Percentiles rank a stretch among this genome's conserved stretches.
Evolutionary conservation across 92 coral and sea anemone species (phyloP).

Genomic region (Scolanthus callimorphus): DNA sequence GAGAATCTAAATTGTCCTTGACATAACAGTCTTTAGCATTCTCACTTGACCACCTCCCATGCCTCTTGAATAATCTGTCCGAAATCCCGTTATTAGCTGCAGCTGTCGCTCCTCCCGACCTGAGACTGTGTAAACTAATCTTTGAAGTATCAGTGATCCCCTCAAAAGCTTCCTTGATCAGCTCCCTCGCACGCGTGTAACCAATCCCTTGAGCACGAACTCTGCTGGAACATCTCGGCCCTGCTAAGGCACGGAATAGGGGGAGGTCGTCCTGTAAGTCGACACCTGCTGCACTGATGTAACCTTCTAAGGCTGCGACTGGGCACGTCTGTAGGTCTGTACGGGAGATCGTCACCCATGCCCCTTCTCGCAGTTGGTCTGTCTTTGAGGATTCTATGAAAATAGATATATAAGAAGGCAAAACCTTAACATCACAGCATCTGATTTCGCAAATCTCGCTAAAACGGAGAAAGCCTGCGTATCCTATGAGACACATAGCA

Average conservation of each 20-base stretch:
- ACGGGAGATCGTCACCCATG: slow-evolving; percentile 40
- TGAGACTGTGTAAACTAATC: slow-evolving; percentile 28
- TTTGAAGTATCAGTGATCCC: slow-evolving; percentile 31
- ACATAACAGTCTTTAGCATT: slow-evolving; percentile 47
- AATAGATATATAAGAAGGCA: slow-evolving; percentile 14
- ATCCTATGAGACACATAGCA: slow-evolving; percentile 25
- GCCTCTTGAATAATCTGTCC: slow-evolving; percentile 24
- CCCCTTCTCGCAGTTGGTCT: slow-evolving; percentile 49
- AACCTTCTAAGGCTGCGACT: slow-evolving; percentile 31
- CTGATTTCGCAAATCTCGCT: slow-evolving; percentile 29
- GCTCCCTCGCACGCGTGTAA: slow-evolving; percentile 38
- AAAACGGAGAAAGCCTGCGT: slow-evolving; percentile 44
- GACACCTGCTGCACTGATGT: slow-evolving; percentile 27
- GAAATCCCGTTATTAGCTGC: slow-evolving; percentile 22
- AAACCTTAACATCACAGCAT: slow-evolving; percentile 34
- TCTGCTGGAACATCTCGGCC: too few species aligned
- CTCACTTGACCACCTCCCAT: slow-evolving; percentile 41
- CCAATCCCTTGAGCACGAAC: too few species aligned
- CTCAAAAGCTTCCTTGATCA: slow-evolving; percentile 39
- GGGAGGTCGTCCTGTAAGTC: slow-evolving; percentile 12
- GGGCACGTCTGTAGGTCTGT: slow-evolving; percentile 12
- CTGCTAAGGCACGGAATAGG: too few species aligned
- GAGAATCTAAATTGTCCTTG: slow-evolving; percentile 39
- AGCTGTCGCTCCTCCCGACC: slow-evolving; percentile 25
- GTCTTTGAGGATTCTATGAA: slow-evolving; percentile 44